These are phyloP conservation scores for Bradypodion pumilum DNA, from an alignment of 2,797 vertebrate genomes.

Conservation along the genomic window DNA sequence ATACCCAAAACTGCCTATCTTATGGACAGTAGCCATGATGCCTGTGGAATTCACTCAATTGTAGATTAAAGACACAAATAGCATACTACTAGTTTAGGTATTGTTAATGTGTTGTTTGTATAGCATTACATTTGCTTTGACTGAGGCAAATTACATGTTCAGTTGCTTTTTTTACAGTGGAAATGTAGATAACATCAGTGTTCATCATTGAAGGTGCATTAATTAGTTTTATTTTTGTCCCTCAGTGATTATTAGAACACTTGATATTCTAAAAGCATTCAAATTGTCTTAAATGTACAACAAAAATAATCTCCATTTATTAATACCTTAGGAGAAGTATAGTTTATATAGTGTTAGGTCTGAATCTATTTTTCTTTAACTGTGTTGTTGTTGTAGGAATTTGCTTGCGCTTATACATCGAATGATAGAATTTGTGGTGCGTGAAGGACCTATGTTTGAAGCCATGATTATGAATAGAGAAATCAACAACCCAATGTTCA, in stretches of 20 bases:
- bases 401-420: conserved; percentile 99
- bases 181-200: conserved; percentile 16
- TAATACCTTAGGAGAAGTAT: conserved; percentile 78
- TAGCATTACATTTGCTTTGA: conserved; percentile 55
- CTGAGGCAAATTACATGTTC: conserved; percentile 10
- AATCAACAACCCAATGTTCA: conserved; percentile 99
- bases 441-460: conserved; percentile 99
- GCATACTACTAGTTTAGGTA: neutral
- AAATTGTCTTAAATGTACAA: conserved; percentile 69
- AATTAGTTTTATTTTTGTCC: conserved; percentile 61
- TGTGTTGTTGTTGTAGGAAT: conserved; percentile 99
- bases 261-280: conserved; percentile 66
- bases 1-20: too few relatives aligned
- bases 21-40: too few relatives aligned
- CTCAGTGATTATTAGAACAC: conserved; percentile 63
- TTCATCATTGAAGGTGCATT: neutral
- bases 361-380: conserved; percentile 99
- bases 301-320: conserved; percentile 73
- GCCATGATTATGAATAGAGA: conserved; percentile 99
- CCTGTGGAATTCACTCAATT: too few relatives aligned
- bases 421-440: conserved; percentile 99
- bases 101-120: conserved; percentile 43
- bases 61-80: too few relatives aligned
- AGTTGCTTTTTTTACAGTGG: conserved; percentile 46
- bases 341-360: conserved; percentile 83